Conservation (phyloP, 2,888 invertebrate species). For the Pammene fasciana region DNA sequence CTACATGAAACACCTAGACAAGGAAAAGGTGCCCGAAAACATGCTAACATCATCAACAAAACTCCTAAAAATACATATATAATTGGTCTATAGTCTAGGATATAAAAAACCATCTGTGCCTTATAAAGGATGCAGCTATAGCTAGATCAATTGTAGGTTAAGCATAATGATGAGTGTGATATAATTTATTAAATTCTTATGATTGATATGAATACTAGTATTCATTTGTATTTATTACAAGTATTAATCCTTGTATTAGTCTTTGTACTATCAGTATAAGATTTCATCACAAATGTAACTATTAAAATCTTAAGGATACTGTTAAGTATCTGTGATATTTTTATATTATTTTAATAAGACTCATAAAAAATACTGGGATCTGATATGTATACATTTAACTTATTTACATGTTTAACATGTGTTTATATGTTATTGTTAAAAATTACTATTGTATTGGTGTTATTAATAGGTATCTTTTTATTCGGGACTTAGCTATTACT, state of each 20-base stretch:
- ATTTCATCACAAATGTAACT: neutral
- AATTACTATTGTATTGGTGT: neutral
- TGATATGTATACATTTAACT: neutral
- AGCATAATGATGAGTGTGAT: slow-evolving; percentile 33
- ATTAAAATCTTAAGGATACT: neutral
- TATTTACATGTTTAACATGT: neutral
- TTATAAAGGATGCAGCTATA: slow-evolving; percentile 14
- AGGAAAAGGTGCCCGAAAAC: slow-evolving; percentile 59
- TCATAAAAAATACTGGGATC: slow-evolving; percentile 26
- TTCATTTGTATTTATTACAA: slow-evolving; percentile 26
- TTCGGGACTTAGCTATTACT: slow-evolving; percentile 5
- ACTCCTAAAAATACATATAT: slow-evolving; percentile 54
- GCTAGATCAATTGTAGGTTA: slow-evolving; percentile 32
- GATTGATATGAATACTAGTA: slow-evolving; percentile 16
- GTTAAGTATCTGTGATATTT: slow-evolving; percentile 26
- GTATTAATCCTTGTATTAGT: slow-evolving; percentile 15
- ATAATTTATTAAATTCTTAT: slow-evolving; percentile 34
- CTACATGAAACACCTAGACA: slow-evolving; percentile 88
- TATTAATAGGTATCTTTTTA: neutral
- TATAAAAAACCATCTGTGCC: slow-evolving; percentile 5
- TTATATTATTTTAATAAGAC: slow-evolving; percentile 3
- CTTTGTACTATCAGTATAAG: neutral
- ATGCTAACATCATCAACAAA: slow-evolving; percentile 48
- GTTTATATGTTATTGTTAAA: neutral
- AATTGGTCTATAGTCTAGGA: slow-evolving; percentile 33